phyloP scores from a whole-genome alignment of 2,113 vertebrate genomes.

The Grallaria varia region DNA sequence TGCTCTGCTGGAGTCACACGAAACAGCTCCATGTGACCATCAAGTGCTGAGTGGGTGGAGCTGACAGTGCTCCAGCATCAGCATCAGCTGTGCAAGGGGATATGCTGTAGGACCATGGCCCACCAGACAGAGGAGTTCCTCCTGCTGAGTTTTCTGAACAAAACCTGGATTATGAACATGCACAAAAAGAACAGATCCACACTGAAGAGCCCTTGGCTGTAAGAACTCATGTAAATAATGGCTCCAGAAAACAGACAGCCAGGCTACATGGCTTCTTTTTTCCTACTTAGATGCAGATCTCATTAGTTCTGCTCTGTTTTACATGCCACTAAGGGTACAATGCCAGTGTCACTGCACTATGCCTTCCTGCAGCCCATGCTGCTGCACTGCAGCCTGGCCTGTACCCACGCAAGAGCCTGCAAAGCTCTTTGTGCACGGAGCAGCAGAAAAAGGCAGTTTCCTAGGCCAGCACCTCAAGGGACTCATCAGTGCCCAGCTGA shows the following conservation, averaged over 20 bases:
- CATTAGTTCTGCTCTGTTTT: background rate
- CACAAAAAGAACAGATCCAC: no score
- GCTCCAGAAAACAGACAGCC: background rate
- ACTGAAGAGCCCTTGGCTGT: background rate
- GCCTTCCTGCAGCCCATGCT: background rate
- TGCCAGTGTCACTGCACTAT: no score
- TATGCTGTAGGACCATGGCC: rapidly evolving
- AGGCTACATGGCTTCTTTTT: background rate
- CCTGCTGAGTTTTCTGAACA: background rate
- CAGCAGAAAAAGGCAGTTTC: background rate
- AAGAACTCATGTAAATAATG: background rate
- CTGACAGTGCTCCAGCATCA: background rate
- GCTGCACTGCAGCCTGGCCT: background rate
- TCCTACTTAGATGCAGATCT: background rate
- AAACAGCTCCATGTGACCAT: rapidly evolving
- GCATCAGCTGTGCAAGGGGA: background rate
- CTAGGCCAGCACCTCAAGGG: background rate
- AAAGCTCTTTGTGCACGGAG: background rate
- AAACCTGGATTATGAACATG: background rate
- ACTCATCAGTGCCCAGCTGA: background rate
- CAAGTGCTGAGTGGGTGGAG: background rate
- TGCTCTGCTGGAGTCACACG: background rate
- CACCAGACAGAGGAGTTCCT: background rate
- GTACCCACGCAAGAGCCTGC: background rate
- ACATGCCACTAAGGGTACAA: background rate